Percentiles rank a stretch among this genome's conserved stretches.
phyloP scores from a whole-genome alignment of 2,888 invertebrate genomes.

The Lacanobia wlatinum region DNA sequence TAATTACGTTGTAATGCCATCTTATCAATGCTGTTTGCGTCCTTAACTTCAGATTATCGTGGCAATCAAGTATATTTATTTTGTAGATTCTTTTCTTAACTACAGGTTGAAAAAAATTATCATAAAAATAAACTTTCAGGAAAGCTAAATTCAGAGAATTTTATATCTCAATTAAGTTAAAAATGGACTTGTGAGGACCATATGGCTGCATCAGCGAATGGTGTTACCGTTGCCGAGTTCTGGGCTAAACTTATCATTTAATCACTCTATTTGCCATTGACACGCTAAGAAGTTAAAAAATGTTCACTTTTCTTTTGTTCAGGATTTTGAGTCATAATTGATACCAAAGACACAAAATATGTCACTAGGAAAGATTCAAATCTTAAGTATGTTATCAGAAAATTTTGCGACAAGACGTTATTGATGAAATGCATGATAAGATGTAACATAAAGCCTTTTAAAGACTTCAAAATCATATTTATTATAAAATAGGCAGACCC shows the following conservation, averaged over 20 bases:
- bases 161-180: neutral
- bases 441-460: neutral
- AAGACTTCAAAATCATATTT: neutral
- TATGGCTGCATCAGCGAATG: no score
- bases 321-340: neutral
- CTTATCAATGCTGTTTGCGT: neutral
- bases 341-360: neutral
- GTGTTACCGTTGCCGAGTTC: no score
- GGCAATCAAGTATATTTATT: neutral
- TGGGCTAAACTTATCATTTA: no score
- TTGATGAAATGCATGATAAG: slow-evolving; percentile 10
- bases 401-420: neutral
- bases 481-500: neutral
- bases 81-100: neutral
- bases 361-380: neutral
- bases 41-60: slow-evolving; percentile 3
- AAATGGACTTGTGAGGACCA: neutral
- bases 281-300: neutral
- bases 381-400: slow-evolving; percentile 13
- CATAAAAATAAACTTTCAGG: neutral
- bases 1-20: neutral
- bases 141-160: neutral
- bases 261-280: no score
- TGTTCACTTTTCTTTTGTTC: neutral
- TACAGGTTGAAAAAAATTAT: no score